Percentiles rank a stretch among this genome's conserved stretches.
These are phyloP conservation scores for Caenorhabditis uteleia DNA, from an alignment of 2,888 invertebrate species.

Conservation along the genomic window DNA sequence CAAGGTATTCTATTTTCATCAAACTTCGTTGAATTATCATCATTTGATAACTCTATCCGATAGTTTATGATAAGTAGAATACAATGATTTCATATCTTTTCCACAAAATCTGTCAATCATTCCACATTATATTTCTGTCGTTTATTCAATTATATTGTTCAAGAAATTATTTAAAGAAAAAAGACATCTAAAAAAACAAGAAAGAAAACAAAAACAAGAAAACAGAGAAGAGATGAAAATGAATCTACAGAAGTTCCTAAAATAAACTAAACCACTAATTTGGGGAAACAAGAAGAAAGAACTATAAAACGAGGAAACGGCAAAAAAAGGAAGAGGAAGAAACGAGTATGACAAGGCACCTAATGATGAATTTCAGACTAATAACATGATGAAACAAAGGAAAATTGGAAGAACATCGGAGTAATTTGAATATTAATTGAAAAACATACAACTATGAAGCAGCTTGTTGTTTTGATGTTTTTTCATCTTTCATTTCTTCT, in stretches of 20 bases:
- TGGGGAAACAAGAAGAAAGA: neutral
- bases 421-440: neutral
- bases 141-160: too few species aligned
- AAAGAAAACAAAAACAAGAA: constrained; percentile 7
- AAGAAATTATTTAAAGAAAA: constrained; percentile 1
- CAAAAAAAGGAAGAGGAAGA: neutral
- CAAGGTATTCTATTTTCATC: constrained; percentile 1
- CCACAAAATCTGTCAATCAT: too few species aligned
- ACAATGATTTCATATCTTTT: constrained; percentile 37
- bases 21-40: neutral
- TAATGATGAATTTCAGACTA: too few species aligned
- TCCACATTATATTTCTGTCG: too few species aligned
- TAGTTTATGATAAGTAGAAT: constrained; percentile 16
- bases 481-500: constrained; percentile 21
- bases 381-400: neutral
- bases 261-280: neutral
- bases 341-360: too few species aligned
- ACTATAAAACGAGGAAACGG: neutral
- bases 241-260: neutral
- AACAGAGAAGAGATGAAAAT: constrained; percentile 1
- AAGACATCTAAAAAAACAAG: constrained; percentile 3
- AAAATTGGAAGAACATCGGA: too few species aligned
- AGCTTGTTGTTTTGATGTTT: constrained; percentile 10
- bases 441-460: constrained; percentile 6
- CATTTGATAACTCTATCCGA: neutral